Conservation (phyloP, 2,888 invertebrate species). For the Caenorhabditis panamensis region DNA sequence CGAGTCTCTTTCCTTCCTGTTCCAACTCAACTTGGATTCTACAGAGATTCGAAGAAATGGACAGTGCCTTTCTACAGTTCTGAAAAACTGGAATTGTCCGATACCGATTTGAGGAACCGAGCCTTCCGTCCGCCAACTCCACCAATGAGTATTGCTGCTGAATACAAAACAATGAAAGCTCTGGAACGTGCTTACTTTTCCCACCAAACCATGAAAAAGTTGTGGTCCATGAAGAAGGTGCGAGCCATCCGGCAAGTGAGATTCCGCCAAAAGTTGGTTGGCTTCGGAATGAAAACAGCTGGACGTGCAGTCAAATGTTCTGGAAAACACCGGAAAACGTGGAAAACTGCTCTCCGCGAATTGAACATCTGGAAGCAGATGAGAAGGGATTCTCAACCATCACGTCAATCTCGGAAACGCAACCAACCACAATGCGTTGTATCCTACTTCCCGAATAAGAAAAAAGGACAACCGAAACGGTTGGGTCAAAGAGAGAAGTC, state of each 20-base stretch:
- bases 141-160: constrained; percentile 5
- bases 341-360: constrained; percentile 12
- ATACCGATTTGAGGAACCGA: constrained; percentile 5
- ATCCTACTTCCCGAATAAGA: background rate
- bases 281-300: background rate
- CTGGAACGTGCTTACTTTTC: constrained; percentile 9
- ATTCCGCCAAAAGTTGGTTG: constrained; percentile 14
- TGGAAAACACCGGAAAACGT: background rate
- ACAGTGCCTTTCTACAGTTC: constrained; percentile 45
- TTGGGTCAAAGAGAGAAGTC: background rate
- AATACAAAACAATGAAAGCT: constrained; percentile 28
- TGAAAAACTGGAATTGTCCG: background rate
- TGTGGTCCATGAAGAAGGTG: constrained; percentile 7
- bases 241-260: constrained; percentile 19
- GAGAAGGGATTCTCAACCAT: background rate
- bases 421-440: background rate
- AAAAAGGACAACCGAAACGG: background rate
- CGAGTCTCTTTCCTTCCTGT: constrained; percentile 20
- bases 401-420: background rate
- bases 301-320: background rate
- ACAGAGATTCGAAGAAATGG: constrained; percentile 31
- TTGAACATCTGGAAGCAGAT: background rate
- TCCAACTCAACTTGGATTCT: background rate
- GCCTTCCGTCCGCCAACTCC: constrained; percentile 45
- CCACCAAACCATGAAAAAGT: background rate